Evolutionary conservation across 2,113 vertebrate genomes (phyloP).

Genomic region (Salvator merianae): DNA sequence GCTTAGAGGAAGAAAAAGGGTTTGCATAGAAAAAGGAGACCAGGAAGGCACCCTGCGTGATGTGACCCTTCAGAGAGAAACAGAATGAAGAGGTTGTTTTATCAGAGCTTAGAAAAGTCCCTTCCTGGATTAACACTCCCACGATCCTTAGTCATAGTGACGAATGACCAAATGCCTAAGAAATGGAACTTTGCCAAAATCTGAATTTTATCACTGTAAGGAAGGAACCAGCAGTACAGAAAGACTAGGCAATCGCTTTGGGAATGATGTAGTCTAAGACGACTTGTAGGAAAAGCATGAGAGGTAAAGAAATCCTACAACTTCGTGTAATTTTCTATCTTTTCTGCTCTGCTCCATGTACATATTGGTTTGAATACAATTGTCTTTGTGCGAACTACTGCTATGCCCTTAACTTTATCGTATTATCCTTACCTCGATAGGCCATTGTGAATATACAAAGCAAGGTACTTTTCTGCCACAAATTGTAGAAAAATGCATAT

Average conservation of each 20-base stretch:
- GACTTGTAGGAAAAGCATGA: background rate
- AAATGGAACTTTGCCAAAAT: too few relatives aligned
- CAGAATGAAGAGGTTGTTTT: background rate
- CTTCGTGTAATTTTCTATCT: background rate
- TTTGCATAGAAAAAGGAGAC: background rate
- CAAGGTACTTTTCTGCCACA: background rate
- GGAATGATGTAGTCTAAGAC: background rate
- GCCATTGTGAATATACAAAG: background rate
- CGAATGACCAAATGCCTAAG: too few relatives aligned
- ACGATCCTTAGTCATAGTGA: too few relatives aligned
- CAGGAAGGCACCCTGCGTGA: too few relatives aligned
- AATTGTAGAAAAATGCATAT: background rate
- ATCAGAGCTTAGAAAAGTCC: too few relatives aligned
- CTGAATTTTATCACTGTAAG: too few relatives aligned
- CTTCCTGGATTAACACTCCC: too few relatives aligned
- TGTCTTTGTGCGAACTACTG: background rate
- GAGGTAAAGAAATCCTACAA: background rate
- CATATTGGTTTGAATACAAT: background rate
- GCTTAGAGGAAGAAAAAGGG: background rate
- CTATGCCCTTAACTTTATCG: background rate
- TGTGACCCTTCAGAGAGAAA: background rate
- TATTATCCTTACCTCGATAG: background rate
- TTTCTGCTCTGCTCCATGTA: background rate
- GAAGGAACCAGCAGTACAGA: background rate
- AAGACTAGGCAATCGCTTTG: background rate